Conservation (phyloP, 2,113 vertebrate genomes). For the Phyllostomus hastatus region DNA sequence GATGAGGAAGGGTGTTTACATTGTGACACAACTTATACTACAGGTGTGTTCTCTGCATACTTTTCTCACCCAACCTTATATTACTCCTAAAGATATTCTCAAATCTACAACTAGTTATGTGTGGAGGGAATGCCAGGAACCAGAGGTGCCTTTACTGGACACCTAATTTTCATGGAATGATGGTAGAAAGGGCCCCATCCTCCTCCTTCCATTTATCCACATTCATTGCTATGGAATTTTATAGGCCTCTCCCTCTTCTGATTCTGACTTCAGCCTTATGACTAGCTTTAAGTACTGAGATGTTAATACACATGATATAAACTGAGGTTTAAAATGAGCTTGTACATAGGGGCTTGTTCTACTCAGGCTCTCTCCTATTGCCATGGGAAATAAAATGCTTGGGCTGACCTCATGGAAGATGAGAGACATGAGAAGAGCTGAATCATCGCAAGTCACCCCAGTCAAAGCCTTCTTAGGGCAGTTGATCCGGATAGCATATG, state of each 20-base stretch:
- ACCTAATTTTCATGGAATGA: background rate
- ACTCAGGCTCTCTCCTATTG: background rate
- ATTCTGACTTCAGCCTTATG: background rate
- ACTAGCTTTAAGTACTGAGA: background rate
- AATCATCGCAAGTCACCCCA: background rate
- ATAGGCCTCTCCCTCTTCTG: background rate
- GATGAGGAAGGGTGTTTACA: background rate
- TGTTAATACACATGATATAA: background rate
- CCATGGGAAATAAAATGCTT: background rate
- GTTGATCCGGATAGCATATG: rapidly evolving
- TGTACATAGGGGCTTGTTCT: background rate
- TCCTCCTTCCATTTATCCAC: background rate
- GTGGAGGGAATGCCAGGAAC: background rate
- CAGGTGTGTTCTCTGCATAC: background rate
- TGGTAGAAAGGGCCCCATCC: background rate
- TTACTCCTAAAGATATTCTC: background rate
- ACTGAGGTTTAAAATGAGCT: background rate
- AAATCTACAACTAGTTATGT: background rate
- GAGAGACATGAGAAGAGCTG: background rate
- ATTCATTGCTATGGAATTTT: background rate
- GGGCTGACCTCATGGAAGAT: background rate
- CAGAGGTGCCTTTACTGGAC: background rate
- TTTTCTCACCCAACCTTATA: background rate
- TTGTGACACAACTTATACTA: background rate
- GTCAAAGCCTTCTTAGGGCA: background rate